Base-by-base conservation (phyloP, 2,797 vertebrate genomes). In the Pangasius sanitwongsei region DNA sequence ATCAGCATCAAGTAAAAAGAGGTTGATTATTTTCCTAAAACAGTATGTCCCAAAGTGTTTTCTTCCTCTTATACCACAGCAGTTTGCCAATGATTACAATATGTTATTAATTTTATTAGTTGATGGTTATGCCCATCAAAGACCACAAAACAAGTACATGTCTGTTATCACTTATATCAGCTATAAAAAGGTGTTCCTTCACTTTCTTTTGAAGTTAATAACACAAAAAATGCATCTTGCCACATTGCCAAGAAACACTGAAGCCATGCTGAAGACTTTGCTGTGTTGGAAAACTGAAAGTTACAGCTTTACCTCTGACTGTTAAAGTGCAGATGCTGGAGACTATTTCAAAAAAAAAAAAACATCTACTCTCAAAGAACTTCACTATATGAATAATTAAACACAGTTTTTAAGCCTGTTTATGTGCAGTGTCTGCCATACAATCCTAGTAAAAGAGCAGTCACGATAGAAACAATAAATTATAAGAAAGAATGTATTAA, bases 271-370 rank as follows among this genome's bases (percentile, higher is more conserved):
- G 34, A 59, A 82, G 9, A 20, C 2, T 83, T 83, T 48, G 0
- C 37, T 83, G 2, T 44, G 13, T 4, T 63, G 37, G 41, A 84
- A 84, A 67, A 67, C 16, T 50, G 4, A 67, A 67, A 28, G 34
- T 15, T 25, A 37, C 12, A 37, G 57, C 55, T 61, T 37, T 63
- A 65, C 41, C 6, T 48, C 25, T 28, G 82, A 65, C 8, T 44
- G 37, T 63, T 83, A 65, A n/a, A 65, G 81, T 83, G 57, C 31
- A 34, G 78, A 59, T 4, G 6, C 20, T 37, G 53, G 53, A 59
- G 78, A 83, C 37, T 48, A 48, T 44, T 85, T 85, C 11, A 5
- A 44, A 44, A 44, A 44, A 67, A 85, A 34, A 85, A 48, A 85
- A 69, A 69, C n/a, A 53, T 34, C 1, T 0, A 53, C 65, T 50